Conservation (phyloP, 2,797 vertebrate species). For the Anisognathus igniventris region DNA sequence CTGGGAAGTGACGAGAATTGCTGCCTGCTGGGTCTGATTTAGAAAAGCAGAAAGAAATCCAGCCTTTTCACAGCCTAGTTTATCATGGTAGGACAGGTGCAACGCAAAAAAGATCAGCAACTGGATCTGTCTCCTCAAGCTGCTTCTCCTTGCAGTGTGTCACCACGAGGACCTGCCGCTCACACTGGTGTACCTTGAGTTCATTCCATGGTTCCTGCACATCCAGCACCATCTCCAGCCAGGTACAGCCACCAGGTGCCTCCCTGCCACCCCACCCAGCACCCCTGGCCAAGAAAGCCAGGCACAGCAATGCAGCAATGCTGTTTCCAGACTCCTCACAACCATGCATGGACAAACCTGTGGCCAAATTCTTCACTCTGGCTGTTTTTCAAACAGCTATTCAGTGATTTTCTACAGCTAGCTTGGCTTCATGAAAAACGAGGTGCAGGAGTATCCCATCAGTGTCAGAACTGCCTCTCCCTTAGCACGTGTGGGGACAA, state of each 20-base stretch:
- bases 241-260: fast-evolving
- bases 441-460: not conserved
- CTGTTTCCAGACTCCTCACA: not conserved
- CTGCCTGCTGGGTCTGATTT: not conserved
- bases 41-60: not conserved
- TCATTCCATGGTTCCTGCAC: not conserved
- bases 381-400: not conserved
- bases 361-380: not conserved
- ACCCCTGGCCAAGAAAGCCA: not conserved
- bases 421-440: fast-evolving
- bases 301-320: not conserved
- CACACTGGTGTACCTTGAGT: not conserved
- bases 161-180: not conserved
- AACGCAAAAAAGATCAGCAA: not conserved
- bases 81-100: not conserved
- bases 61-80: not conserved
- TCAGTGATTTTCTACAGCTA: not conserved
- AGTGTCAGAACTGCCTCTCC: not conserved
- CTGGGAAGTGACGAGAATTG: not conserved
- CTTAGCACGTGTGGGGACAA: not conserved
- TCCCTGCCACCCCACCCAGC: not conserved
- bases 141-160: not conserved
- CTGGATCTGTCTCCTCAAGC: fast-evolving
- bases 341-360: fast-evolving
- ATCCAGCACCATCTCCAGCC: not conserved